Evolutionary conservation across 2,113 vertebrate genomes (phyloP).

Genomic region (Eudyptes chrysolophus): DNA sequence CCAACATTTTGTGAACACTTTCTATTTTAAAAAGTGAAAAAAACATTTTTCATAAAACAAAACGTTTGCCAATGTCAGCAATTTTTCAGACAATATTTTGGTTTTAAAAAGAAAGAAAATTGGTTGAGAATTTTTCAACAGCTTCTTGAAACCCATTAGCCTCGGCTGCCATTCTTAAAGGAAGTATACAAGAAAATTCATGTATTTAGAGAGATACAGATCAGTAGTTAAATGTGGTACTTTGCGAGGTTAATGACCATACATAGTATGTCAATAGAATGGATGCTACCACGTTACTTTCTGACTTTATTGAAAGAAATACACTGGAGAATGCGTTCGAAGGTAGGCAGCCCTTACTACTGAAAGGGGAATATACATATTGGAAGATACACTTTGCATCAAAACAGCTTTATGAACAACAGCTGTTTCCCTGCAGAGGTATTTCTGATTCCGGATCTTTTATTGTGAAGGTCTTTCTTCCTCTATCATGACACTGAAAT

Average conservation of each 20-base stretch:
- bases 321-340: background rate
- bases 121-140: background rate
- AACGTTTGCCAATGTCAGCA: background rate
- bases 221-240: background rate
- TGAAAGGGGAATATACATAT: background rate
- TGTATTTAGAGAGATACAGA: background rate
- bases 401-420: slow-evolving; percentile 18
- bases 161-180: background rate
- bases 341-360: background rate
- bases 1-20: background rate
- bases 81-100: background rate
- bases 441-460: background rate
- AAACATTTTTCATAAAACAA: background rate
- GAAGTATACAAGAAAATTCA: background rate
- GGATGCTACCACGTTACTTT: background rate
- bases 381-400: background rate
- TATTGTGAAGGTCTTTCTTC: background rate
- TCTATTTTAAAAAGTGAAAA: background rate
- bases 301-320: background rate
- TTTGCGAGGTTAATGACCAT: background rate
- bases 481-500: background rate
- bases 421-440: background rate
- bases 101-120: background rate
- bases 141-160: background rate
- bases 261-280: background rate